Base-by-base conservation (phyloP, 2,797 vertebrate genomes). In the Columba guinea region DNA sequence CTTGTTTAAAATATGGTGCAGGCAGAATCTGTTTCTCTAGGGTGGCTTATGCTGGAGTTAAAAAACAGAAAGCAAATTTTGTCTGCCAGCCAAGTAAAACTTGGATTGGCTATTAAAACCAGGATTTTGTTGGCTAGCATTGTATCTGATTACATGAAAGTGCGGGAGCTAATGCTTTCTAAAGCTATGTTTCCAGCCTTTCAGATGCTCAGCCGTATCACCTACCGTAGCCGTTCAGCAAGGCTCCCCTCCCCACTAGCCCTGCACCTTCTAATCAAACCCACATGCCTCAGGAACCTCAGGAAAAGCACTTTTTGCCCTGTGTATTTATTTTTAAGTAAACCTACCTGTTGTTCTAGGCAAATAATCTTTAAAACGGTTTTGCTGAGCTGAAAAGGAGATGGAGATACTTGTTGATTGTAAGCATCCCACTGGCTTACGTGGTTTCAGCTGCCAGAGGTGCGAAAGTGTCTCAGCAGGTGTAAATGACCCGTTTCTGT, bases 31-130 rank as follows among this genome's bases (percentile, higher is more conserved):
- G 94, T 97, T 95, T 96, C 90, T 95, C 93, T 56, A 92, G 87
- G 89, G 90, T n/a, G 90, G 55, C 77, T 96, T 93, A 58, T 52
- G 58, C 77, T 63, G 90, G 75, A 86, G 88, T 94, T 96, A 94
- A 95, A 95, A 94, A 86, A 53, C 92, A 95, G 86, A 78, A 69
- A 93, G 80, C 82, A 80, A 58, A 59, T 95, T 77, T 51, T 67
- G 83, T 95, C 94, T 91, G 89, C 82, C 88, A 84, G 93, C 90
- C 94, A 93, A 84, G 88, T 86, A 92, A 95, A 96, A 91, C 94
- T 96, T 96, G 96, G 92, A 93, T 84, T 97, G 86, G 84, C 94
- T 86, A 80, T 94, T 94, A 93, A 95, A 91, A 15, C 79, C 85
- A 69, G 87, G 87, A 62, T 94, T 96, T 96, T 90, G 89, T 53